Evolutionary conservation across 2,888 invertebrate genomes (phyloP), one percentile per base, ranked within the genome.

Genomic region (Morpho achilles): DNA sequence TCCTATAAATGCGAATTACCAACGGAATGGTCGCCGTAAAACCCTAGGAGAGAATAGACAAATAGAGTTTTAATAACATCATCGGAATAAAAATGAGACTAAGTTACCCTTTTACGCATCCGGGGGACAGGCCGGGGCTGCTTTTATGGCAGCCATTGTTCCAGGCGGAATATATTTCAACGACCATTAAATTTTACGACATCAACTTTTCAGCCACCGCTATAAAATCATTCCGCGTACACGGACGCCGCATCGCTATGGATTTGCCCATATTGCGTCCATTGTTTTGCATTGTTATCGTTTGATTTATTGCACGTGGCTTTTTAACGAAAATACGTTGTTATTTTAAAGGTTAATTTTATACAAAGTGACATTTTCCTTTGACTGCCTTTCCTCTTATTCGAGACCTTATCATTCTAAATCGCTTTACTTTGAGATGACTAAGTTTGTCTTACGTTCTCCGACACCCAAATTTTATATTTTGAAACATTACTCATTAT

Each of bases 161-260:
- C 55, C 56, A 50, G 56, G 63, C 66, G 65, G 71, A 75, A 76
- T 77, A 75, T 74, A 77, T 78, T 78, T 75, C 75, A 72, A 70
- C 73, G 70, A 62, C 73, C 75, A 76, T 80, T 77, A 77, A 78
- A 80, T 74, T 80, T 81, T 78, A 82, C 69, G 77, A 70, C 76
- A 66, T 75, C 74, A 75, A 82, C 80, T 81, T 80, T 80, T 77
- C 77, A 79, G 77, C 69, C 72, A 71, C 66, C 69, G 70, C 75
- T 72, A 71, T 81, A 74, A 75, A 79, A 76, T 79, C 71, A 79
- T 79, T 77, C 69, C 60, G 59, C 58, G 58, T 60, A 58, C 51
- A 61, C 62, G 51, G 40, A 56, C 53, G 59, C 55, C 58, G 53
- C 55, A 50, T 48, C 32, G 42, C 55, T 40, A 32, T 10, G 52